Evolutionary conservation across 2,113 vertebrate species (phyloP).

Genomic region (Dryoscopus gambensis): DNA sequence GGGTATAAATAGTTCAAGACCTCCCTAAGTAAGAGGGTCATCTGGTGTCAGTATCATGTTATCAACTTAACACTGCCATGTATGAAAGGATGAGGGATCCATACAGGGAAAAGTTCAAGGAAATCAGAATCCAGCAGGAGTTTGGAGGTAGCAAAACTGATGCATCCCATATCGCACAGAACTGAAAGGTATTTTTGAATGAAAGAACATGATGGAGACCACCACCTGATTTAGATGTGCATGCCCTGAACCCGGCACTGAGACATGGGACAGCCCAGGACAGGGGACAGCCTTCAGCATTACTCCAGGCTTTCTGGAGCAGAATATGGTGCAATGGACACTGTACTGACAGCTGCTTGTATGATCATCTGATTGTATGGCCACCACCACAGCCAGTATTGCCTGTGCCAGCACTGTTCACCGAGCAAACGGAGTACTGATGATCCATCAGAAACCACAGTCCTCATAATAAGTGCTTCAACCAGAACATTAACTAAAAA

Average conservation of each 20-base stretch:
- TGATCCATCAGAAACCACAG: neutral
- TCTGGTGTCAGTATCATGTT: neutral
- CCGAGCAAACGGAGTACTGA: neutral
- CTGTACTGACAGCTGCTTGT: neutral
- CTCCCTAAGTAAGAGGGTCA: neutral
- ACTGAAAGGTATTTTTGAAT: neutral
- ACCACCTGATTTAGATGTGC: neutral
- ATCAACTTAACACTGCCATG: neutral
- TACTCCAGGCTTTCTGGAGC: neutral
- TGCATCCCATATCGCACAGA: neutral
- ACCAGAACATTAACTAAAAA: neutral
- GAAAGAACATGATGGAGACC: neutral
- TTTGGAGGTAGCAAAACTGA: neutral
- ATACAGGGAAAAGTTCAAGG: neutral
- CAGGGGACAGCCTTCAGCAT: neutral
- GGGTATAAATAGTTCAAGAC: neutral
- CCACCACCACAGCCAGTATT: neutral
- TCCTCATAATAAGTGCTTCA: neutral
- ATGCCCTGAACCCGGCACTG: neutral
- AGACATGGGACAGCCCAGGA: neutral
- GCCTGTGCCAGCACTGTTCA: neutral
- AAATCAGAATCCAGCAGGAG: neutral
- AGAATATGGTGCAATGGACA: neutral
- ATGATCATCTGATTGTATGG: neutral
- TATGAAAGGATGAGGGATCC: neutral